Conservation (phyloP, 2,113 vertebrate species). For the Macaca fascicularis region T2T-MFA8v1.1 NC_088376.1:57460501-57461000, state of each 20-base stretch:
- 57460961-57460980: background rate
- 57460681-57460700: background rate
- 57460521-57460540: background rate
- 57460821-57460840: background rate
- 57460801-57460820: background rate
- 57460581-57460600: background rate
- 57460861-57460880: background rate
- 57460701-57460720: background rate
- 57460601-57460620: background rate
- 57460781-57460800: background rate
- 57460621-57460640: background rate
- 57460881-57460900: background rate
- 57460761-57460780: background rate
- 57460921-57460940: background rate
- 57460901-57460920: background rate
- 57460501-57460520: background rate
- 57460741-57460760: background rate
- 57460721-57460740: background rate
- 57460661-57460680: background rate
- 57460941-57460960: background rate
- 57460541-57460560: background rate
- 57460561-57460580: background rate
- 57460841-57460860: background rate
- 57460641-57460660: background rate
- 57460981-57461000: background rate